Evolutionary conservation across 2,888 invertebrate species (phyloP).

Genomic region (Andrena haemorrhoa): DNA sequence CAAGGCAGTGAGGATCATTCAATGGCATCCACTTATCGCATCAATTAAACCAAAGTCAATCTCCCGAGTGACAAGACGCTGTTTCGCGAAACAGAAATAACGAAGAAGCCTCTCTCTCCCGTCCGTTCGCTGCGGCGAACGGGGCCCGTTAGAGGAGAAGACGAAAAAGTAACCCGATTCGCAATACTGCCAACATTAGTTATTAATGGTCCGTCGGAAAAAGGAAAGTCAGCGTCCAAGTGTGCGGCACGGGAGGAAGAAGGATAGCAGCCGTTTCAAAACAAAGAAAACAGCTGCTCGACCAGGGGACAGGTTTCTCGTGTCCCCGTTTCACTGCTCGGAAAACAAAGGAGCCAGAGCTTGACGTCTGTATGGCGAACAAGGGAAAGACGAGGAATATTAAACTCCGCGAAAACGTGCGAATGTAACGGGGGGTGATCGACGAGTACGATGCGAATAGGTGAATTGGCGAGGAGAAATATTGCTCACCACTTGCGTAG

Average conservation of each 20-base stretch:
- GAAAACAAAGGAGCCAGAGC: neutral
- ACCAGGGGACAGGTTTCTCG: neutral
- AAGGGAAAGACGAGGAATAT: constrained; percentile 6
- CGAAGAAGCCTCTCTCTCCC: neutral
- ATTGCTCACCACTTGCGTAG: constrained; percentile 69
- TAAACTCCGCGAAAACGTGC: constrained; percentile 8
- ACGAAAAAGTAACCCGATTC: neutral
- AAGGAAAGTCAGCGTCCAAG: constrained; percentile 20
- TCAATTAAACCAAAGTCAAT: neutral
- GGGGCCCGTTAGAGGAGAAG: neutral
- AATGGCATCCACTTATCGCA: neutral
- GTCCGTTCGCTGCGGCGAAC: neutral
- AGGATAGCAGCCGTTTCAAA: constrained; percentile 35
- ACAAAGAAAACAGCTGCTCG: constrained; percentile 57
- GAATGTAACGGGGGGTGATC: constrained; percentile 13
- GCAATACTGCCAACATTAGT: constrained; percentile 51
- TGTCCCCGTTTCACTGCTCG: neutral
- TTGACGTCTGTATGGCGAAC: neutral
- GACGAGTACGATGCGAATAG: neutral
- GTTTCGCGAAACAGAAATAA: neutral
- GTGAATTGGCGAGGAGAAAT: constrained; percentile 12
- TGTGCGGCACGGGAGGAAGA: neutral
- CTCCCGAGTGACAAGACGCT: neutral
- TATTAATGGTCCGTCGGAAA: constrained; percentile 32
- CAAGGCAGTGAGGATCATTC: neutral